Conservation (phyloP, 1,140 invertebrate genomes). For the Copidosoma floridanum region DNA sequence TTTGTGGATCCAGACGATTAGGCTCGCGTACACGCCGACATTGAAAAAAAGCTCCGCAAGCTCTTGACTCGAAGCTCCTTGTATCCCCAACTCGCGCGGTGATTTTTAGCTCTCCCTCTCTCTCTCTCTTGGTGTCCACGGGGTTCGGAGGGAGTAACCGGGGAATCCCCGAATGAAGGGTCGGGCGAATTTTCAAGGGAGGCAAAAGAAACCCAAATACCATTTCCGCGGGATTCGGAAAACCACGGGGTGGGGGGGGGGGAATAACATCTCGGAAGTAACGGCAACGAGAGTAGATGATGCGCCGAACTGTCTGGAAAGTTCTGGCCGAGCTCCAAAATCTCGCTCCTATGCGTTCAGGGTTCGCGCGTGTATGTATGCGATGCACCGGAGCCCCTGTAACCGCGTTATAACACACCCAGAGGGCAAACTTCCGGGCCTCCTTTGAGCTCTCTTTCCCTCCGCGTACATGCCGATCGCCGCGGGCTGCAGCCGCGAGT, state of each 20-base stretch:
- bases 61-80: not conserved
- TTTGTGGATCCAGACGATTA: conserved; percentile 7
- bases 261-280: not conserved
- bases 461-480: not conserved
- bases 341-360: no score
- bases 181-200: no score
- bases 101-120: no score
- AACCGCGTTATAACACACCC: conserved; percentile 6
- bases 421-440: not conserved
- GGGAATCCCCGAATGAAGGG: no score
- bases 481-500: no score
- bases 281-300: not conserved
- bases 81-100: no score
- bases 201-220: not conserved
- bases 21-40: not conserved
- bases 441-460: not conserved
- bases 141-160: no score
- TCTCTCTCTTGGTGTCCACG: no score
- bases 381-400: not conserved
- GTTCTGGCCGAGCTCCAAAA: conserved; percentile 16
- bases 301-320: conserved; percentile 20
- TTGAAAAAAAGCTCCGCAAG: not conserved
- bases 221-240: not conserved
- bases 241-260: no score
- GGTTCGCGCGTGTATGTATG: no score